Evolutionary conservation across 2,113 vertebrate species (phyloP).

Genomic region (Tretioscincus oriximinensis): DNA sequence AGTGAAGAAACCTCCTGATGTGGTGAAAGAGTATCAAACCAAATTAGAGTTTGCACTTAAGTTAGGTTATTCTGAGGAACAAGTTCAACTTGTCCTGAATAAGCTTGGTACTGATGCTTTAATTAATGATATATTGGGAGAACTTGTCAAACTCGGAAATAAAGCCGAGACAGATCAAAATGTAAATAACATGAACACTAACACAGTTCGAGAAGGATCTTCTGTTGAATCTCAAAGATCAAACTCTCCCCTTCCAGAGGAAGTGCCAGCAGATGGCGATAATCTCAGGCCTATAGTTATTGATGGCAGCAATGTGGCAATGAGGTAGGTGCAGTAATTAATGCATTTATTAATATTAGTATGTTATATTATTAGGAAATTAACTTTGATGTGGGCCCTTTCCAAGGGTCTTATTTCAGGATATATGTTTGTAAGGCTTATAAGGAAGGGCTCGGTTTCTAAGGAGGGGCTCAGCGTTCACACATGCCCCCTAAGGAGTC

Average conservation of each 20-base stretch:
- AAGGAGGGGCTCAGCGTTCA: no score
- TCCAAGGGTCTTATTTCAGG: no score
- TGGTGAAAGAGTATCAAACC: slow-evolving; percentile 86
- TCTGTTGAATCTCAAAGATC: slow-evolving; percentile 82
- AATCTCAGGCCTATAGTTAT: slow-evolving; percentile 93
- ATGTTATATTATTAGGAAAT: no score
- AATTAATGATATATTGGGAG: slow-evolving; percentile 96
- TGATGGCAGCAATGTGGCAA: slow-evolving; percentile 97
- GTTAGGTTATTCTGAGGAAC: slow-evolving; percentile 94
- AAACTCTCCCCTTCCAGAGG: slow-evolving; percentile 84
- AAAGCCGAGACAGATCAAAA: slow-evolving; percentile 86
- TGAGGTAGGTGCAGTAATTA: slow-evolving; percentile 83
- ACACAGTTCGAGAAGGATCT: slow-evolving; percentile 72
- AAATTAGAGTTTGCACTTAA: slow-evolving; percentile 98
- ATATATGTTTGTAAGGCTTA: no score
- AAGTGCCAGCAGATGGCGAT: slow-evolving; percentile 83
- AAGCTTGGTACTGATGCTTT: slow-evolving; percentile 94
- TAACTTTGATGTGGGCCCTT: no score
- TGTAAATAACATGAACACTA: slow-evolving; percentile 63
- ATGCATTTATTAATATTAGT: background rate
- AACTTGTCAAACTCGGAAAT: slow-evolving; percentile 95
- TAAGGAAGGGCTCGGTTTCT: no score
- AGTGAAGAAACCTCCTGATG: slow-evolving; percentile 72
- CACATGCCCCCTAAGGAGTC: no score
- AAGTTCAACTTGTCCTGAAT: slow-evolving; percentile 89